Evolutionary conservation across 2,888 invertebrate genomes (phyloP).

Genomic region (Nemotelus nigrinus): DNA sequence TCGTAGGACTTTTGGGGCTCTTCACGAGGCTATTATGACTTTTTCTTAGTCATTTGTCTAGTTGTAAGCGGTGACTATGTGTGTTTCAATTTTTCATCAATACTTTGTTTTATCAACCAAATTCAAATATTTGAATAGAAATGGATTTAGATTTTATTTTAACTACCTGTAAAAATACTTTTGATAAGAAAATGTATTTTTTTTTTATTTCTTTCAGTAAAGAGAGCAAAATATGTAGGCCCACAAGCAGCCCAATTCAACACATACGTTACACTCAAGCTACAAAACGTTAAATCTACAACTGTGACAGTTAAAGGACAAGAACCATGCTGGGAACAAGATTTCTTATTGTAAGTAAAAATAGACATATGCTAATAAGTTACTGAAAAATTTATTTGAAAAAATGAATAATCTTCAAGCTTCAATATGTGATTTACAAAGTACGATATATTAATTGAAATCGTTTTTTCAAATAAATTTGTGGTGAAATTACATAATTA

Average conservation of each 20-base stretch:
- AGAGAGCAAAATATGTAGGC: conserved; percentile 87
- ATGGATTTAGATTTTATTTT: not conserved
- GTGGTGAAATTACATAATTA: too few species aligned
- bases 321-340: conserved; percentile 97
- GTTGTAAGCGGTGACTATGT: too few species aligned
- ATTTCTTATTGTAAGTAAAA: conserved; percentile 96
- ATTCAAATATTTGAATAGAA: too few species aligned
- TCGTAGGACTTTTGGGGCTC: too few species aligned
- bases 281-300: conserved; percentile 98
- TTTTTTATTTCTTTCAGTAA: conserved; percentile 73
- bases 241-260: conserved; percentile 90
- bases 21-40: too few species aligned
- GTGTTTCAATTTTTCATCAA: too few species aligned
- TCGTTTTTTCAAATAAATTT: not conserved
- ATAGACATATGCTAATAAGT: not conserved
- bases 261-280: conserved; percentile 95
- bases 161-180: not conserved
- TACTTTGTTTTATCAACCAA: too few species aligned
- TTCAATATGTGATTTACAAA: too few species aligned
- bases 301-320: conserved; percentile 96
- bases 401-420: not conserved
- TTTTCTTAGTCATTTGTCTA: too few species aligned
- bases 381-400: not conserved
- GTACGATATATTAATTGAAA: too few species aligned
- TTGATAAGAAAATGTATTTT: not conserved